Conservation (phyloP, 1,140 invertebrate genomes). For the Diorhabda elongata region DNA sequence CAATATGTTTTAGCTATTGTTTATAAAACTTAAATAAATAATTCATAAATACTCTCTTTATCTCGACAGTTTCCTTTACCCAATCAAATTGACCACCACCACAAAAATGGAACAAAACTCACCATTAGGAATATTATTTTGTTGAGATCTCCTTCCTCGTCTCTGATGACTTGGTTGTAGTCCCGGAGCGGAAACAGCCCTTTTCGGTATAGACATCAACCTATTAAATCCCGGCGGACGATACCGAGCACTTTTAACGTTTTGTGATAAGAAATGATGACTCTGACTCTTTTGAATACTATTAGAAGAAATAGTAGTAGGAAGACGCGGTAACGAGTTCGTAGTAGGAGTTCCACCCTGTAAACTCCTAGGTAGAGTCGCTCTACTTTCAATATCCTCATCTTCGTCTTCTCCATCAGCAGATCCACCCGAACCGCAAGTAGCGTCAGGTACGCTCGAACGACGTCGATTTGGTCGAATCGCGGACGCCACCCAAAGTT, state of each 20-base stretch:
- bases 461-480: slow-evolving; percentile 54
- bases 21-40: too few species aligned
- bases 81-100: background rate
- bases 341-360: slow-evolving; percentile 60
- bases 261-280: slow-evolving; percentile 57
- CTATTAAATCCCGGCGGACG: slow-evolving; percentile 73
- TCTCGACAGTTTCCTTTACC: too few species aligned
- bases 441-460: slow-evolving; percentile 66
- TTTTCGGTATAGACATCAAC: slow-evolving; percentile 53
- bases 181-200: slow-evolving; percentile 68
- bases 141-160: slow-evolving; percentile 54
- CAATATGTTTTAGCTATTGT: too few species aligned
- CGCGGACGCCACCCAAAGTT: slow-evolving; percentile 51
- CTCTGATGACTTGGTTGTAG: slow-evolving; percentile 57
- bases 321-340: slow-evolving; percentile 69
- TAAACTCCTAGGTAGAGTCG: slow-evolving; percentile 62
- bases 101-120: slow-evolving; percentile 38
- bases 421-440: slow-evolving; percentile 59
- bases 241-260: slow-evolving; percentile 80
- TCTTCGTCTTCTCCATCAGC: slow-evolving; percentile 63
- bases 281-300: slow-evolving; percentile 67
- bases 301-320: slow-evolving; percentile 58
- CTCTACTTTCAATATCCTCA: slow-evolving; percentile 52
- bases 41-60: too few species aligned
- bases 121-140: slow-evolving; percentile 55